Evolutionary conservation across 1,140 invertebrate species (phyloP).

Genomic region (Drosophila novamexicana): DNA sequence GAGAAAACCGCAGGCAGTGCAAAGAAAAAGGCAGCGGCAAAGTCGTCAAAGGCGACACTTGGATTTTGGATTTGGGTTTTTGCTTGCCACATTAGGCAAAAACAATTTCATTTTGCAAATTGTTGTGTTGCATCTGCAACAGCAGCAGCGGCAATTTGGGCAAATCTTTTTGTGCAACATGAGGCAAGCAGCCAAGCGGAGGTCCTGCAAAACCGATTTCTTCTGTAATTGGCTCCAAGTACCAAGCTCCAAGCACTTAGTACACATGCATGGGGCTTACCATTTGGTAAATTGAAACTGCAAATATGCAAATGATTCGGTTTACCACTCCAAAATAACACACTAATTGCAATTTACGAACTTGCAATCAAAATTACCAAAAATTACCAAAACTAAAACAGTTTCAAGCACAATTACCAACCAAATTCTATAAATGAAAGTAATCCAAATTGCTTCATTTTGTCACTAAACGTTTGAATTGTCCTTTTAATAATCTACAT

Average conservation of each 20-base stretch:
- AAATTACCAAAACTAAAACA: constrained; percentile 14
- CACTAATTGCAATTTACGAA: constrained; percentile 41
- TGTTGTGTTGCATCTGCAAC: constrained; percentile 38
- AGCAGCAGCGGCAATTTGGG: constrained; percentile 15
- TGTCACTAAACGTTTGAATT: not conserved
- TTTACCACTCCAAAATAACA: constrained; percentile 11
- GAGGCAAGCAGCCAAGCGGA: constrained; percentile 2
- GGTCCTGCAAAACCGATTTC: constrained; percentile 19
- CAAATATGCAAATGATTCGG: constrained; percentile 50
- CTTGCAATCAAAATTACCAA: constrained; percentile 17
- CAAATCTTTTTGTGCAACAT: constrained; percentile 42
- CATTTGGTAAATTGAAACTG: constrained; percentile 59
- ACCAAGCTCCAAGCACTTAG: constrained; percentile 34
- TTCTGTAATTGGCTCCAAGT: constrained; percentile 38
- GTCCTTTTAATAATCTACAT: not conserved
- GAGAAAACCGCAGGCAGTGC: constrained; percentile 44
- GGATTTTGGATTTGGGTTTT: constrained; percentile 24
- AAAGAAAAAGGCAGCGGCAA: constrained; percentile 5
- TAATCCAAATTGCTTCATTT: not conserved
- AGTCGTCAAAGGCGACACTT: constrained; percentile 35
- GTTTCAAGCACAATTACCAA: constrained; percentile 22
- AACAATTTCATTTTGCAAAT: constrained; percentile 55
- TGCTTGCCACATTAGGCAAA: constrained; percentile 33
- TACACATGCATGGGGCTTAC: constrained; percentile 8
- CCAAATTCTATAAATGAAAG: not conserved